Evolutionary conservation across 1,140 invertebrate genomes (phyloP).

Genomic region (Halictus rubicundus): DNA sequence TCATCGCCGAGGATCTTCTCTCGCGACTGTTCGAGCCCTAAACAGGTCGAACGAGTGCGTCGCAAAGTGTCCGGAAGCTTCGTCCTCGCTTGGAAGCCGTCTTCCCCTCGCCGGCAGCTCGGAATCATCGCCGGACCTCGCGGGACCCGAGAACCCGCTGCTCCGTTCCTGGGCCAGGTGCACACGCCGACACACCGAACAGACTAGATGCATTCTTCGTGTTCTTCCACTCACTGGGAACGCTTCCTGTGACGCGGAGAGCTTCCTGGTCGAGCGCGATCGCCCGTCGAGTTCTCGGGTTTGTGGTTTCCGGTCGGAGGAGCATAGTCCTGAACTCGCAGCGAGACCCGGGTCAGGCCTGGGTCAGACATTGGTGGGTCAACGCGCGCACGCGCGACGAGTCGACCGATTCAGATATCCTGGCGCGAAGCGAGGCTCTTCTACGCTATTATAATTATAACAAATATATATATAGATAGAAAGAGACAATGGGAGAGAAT

Average conservation of each 20-base stretch:
- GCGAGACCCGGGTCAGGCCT: no score
- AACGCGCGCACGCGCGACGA: slow-evolving; percentile 8
- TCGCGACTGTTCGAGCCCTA: neutral
- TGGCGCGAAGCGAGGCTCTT: slow-evolving; percentile 53
- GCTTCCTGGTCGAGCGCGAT: no score
- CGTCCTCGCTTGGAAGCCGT: neutral
- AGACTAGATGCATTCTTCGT: no score
- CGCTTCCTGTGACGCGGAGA: no score
- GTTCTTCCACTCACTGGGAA: no score
- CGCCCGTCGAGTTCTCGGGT: neutral
- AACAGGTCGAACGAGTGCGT: neutral
- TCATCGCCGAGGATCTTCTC: slow-evolving; percentile 11
- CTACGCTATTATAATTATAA: slow-evolving; percentile 48
- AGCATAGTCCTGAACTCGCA: no score
- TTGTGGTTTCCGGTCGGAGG: neutral
- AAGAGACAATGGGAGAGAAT: slow-evolving; percentile 27
- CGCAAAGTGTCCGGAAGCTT: neutral
- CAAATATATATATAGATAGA: slow-evolving; percentile 51
- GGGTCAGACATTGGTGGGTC: neutral
- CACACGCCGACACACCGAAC: no score
- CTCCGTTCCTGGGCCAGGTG: no score
- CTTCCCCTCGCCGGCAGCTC: neutral
- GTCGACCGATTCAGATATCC: slow-evolving; percentile 34
- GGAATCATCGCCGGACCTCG: no score
- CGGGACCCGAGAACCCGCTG: no score